Conservation (phyloP, 2,113 vertebrate species). For the Camelus dromedarius region DNA sequence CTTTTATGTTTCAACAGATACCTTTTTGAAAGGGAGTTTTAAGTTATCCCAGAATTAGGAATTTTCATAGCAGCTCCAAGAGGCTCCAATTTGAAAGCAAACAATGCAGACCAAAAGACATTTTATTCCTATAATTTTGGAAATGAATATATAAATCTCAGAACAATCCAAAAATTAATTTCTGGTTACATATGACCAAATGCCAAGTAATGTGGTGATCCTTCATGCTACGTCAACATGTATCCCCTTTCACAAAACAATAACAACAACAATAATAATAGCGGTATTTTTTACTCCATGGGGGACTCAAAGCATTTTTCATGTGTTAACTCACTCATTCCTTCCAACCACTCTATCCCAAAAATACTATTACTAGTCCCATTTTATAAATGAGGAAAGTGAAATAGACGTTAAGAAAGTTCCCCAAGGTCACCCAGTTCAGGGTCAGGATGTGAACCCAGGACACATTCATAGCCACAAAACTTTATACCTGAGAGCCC, state of each 20-base stretch:
- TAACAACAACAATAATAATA: background rate
- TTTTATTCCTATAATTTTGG: background rate
- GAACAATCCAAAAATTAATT: background rate
- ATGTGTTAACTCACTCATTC: background rate
- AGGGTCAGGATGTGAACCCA: background rate
- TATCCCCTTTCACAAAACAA: background rate
- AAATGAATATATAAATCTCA: slow-evolving; percentile 11
- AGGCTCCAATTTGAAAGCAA: background rate
- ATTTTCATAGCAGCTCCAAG: background rate
- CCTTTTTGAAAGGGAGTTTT: slow-evolving; percentile 4
- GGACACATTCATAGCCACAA: background rate
- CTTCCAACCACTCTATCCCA: background rate
- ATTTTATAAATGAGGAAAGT: background rate
- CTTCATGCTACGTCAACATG: background rate
- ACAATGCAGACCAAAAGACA: background rate
- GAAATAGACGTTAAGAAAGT: background rate
- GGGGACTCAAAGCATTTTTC: background rate
- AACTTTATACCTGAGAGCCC: background rate
- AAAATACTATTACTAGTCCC: background rate
- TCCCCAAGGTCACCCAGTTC: background rate
- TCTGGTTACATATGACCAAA: background rate
- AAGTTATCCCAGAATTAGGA: background rate
- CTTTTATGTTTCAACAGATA: background rate
- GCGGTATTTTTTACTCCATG: background rate
- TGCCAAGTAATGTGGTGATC: background rate